These are phyloP conservation scores for Hymenopus coronatus DNA, from an alignment of 2,888 invertebrate genomes.

Conservation along the genomic window DNA sequence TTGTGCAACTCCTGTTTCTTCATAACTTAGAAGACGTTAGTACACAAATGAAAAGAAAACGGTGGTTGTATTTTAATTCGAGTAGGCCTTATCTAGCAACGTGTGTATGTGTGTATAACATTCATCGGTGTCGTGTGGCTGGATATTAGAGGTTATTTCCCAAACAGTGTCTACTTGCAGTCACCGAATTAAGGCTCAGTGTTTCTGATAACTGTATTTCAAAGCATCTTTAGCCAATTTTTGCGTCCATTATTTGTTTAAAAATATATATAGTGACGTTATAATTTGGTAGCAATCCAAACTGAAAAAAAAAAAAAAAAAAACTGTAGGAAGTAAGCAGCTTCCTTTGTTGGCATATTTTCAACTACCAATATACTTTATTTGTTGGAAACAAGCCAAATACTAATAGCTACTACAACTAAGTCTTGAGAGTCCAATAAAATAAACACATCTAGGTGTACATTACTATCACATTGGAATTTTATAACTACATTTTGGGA, in stretches of 20 bases:
- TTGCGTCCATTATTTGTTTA: conserved; percentile 11
- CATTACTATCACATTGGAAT: background rate
- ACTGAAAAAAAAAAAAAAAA: background rate
- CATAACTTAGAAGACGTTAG: background rate
- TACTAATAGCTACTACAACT: conserved; percentile 6
- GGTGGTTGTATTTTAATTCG: background rate
- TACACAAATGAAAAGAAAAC: conserved; percentile 20
- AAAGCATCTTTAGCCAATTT: conserved; percentile 10
- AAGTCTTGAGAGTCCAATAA: background rate
- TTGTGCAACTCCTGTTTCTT: background rate
- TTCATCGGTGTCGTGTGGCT: background rate
- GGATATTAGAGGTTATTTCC: background rate
- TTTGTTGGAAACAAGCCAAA: conserved; percentile 10
- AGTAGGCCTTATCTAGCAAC: background rate
- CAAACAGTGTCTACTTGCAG: background rate
- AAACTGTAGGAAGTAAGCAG: conserved; percentile 12
- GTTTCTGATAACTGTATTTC: background rate
- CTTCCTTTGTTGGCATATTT: conserved; percentile 18
- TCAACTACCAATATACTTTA: conserved; percentile 18
- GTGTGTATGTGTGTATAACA: background rate
- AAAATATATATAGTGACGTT: conserved; percentile 8
- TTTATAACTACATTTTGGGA: background rate
- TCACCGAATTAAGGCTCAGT: background rate
- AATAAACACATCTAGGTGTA: background rate
- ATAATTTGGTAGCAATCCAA: conserved; percentile 15